Conservation (phyloP, 2,113 vertebrate species). For the Ameiurus melas region DNA sequence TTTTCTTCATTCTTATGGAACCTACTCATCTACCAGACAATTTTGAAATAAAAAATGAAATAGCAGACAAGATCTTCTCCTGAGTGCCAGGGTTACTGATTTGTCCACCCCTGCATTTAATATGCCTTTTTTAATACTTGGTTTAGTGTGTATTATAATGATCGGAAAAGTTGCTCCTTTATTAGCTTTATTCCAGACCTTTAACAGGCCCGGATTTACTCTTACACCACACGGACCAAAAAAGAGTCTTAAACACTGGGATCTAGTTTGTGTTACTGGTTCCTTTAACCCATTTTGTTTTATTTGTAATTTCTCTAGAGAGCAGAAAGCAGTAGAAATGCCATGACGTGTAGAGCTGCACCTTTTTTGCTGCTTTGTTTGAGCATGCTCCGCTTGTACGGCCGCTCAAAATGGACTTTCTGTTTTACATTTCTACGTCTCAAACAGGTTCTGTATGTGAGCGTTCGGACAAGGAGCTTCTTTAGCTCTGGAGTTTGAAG, state of each 20-base stretch:
- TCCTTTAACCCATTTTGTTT: not conserved
- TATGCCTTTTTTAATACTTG: not conserved
- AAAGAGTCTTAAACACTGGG: conserved; percentile 24
- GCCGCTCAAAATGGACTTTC: not conserved
- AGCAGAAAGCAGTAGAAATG: conserved; percentile 9
- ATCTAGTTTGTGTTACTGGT: conserved; percentile 8
- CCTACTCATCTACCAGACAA: not conserved
- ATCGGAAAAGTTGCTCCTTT: not conserved
- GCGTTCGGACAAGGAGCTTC: not conserved
- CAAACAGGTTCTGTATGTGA: not conserved
- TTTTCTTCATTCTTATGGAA: not conserved
- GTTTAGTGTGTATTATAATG: not conserved
- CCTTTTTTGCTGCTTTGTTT: conserved; percentile 14
- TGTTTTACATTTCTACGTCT: not conserved
- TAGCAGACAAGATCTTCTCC: not conserved
- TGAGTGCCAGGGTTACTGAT: not conserved
- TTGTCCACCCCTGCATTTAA: not conserved
- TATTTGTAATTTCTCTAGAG: not conserved
- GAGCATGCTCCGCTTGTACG: conserved; percentile 8
- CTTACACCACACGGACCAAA: conserved; percentile 1
- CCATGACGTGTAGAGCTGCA: not conserved
- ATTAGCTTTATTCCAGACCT: not conserved
- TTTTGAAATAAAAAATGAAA: not conserved
- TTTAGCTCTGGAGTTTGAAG: not conserved
- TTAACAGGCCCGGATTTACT: not conserved